These are phyloP conservation scores for Gallinago stenura DNA, from an alignment of 2,797 vertebrate species.

Conservation along the genomic window DNA sequence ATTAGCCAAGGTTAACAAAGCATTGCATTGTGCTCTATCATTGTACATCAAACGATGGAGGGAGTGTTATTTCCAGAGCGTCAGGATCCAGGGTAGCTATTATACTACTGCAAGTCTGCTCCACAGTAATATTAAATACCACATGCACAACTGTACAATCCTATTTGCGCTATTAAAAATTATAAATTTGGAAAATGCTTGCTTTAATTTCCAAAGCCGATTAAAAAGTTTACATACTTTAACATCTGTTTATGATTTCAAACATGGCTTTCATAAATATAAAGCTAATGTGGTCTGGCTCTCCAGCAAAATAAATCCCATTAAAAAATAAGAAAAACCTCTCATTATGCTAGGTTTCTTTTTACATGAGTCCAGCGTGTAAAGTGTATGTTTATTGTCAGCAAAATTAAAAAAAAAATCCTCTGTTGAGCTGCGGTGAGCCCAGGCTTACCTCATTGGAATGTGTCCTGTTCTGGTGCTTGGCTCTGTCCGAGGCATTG, in stretches of 20 bases:
- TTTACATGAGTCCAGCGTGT: slow-evolving; percentile 44
- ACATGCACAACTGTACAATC: background rate
- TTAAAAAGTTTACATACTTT: slow-evolving; percentile 58
- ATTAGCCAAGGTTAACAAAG: slow-evolving; percentile 74
- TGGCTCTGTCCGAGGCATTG: slow-evolving; percentile 97
- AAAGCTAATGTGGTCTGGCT: slow-evolving; percentile 57
- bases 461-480: slow-evolving; percentile 99
- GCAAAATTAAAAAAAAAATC: slow-evolving; percentile 32
- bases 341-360: slow-evolving; percentile 61
- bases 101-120: background rate
- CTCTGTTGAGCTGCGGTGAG: background rate
- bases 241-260: slow-evolving; percentile 71
- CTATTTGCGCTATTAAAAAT: slow-evolving; percentile 31
- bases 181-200: slow-evolving; percentile 37
- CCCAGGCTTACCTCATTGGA: slow-evolving; percentile 91
- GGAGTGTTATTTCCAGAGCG: slow-evolving; percentile 6
- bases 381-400: slow-evolving; percentile 69
- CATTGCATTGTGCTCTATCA: slow-evolving; percentile 66
- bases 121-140: background rate
- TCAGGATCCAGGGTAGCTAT: slow-evolving; percentile 15
- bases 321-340: slow-evolving; percentile 62
- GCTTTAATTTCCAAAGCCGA: slow-evolving; percentile 29
- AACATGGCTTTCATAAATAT: slow-evolving; percentile 56
- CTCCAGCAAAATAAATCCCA: slow-evolving; percentile 61
- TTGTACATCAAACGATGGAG: slow-evolving; percentile 27